Percentiles rank a stretch among this genome's conserved stretches.
phyloP scores from a whole-genome alignment of 2,888 invertebrate genomes.

The Coelopa pilipes region DNA sequence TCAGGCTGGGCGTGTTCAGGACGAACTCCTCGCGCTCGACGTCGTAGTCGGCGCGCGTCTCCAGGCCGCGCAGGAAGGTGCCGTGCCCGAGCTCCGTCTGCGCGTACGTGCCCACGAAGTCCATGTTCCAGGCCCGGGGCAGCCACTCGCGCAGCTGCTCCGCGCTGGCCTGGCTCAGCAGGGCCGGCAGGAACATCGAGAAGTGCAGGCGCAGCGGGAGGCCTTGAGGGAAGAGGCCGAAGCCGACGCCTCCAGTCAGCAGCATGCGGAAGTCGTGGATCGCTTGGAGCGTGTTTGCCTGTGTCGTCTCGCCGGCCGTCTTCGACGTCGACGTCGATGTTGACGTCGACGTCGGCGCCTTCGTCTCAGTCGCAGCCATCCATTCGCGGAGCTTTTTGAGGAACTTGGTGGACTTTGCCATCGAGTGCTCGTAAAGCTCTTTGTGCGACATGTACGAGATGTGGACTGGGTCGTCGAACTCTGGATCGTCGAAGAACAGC shows the following conservation, averaged over 20 bases:
- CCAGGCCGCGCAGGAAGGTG: constrained; percentile 87
- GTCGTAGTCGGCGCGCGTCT: constrained; percentile 94
- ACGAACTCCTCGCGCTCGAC: constrained; percentile 82
- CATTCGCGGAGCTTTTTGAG: constrained; percentile 76
- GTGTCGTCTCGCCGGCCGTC: constrained; percentile 52
- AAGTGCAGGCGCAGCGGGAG: constrained; percentile 78
- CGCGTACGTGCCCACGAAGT: constrained; percentile 91
- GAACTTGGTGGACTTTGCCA: constrained; percentile 64
- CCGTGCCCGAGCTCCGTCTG: constrained; percentile 97
- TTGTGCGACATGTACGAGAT: constrained; percentile 55
- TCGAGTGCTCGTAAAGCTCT: constrained; percentile 55
- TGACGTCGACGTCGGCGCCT: no score
- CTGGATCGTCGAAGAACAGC: constrained; percentile 53
- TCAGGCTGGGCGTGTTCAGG: constrained; percentile 85
- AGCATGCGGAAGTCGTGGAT: constrained; percentile 53
- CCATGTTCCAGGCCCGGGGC: constrained; percentile 79
- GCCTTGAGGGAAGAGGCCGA: constrained; percentile 59
- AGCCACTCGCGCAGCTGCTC: constrained; percentile 91
- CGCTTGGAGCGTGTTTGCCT: constrained; percentile 66
- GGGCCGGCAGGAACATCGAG: constrained; percentile 90
- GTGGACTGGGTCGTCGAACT: constrained; percentile 52
- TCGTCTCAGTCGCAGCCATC: constrained; percentile 69
- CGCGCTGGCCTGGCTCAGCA: constrained; percentile 85
- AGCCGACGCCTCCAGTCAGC: constrained; percentile 56
- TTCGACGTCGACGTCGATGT: constrained; percentile 68